Evolutionary conservation across 2,888 invertebrate species (phyloP).

Genomic region (Eristalis pertinax): DNA sequence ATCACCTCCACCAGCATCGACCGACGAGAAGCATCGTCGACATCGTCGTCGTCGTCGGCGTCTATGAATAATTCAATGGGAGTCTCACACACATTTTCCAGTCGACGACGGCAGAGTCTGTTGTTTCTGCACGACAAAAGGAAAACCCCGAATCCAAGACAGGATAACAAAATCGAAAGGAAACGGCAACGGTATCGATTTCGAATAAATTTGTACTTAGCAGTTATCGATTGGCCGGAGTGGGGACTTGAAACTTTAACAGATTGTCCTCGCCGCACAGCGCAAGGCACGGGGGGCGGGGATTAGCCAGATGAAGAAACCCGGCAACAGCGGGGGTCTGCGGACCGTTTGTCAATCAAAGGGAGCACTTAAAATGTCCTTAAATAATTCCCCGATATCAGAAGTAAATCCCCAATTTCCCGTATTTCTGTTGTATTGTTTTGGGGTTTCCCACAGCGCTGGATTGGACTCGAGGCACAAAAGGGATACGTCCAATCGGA

Average conservation of each 20-base stretch:
- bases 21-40: background rate
- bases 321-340: conserved; percentile 15
- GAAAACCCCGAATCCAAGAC: background rate
- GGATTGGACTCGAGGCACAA: conserved; percentile 13
- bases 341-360: conserved; percentile 59
- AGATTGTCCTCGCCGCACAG: conserved; percentile 13
- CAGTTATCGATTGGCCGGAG: conserved; percentile 52
- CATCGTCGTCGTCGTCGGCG: conserved; percentile 22
- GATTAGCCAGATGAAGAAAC: conserved; percentile 25
- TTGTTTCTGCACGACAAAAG: conserved; percentile 24
- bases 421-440: conserved; percentile 5
- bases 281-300: background rate
- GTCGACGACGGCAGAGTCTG: conserved; percentile 54
- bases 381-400: conserved; percentile 68
- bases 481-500: conserved; percentile 26
- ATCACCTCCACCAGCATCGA: background rate
- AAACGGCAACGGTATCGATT: conserved; percentile 61
- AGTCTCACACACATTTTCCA: conserved; percentile 55
- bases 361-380: conserved; percentile 67
- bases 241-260: conserved; percentile 52
- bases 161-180: conserved; percentile 17
- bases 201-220: conserved; percentile 63
- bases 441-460: background rate
- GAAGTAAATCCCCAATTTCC: conserved; percentile 54
- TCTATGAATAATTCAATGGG: conserved; percentile 69